Evolutionary conservation across 2,888 invertebrate genomes (phyloP).

Genomic region (Nycteola revayana): DNA sequence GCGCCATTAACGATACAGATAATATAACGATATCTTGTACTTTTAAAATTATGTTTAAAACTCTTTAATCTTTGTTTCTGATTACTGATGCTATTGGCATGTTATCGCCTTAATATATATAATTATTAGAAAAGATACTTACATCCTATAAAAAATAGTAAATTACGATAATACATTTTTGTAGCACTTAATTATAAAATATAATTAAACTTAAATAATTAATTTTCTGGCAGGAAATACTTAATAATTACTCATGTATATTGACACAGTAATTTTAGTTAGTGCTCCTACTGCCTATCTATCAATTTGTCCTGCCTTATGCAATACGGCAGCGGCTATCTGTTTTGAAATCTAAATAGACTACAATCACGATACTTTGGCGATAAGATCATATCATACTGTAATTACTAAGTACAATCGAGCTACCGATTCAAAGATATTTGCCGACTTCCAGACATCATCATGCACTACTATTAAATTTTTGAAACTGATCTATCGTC

Average conservation of each 20-base stretch:
- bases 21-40: constrained; percentile 4
- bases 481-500: too few relatives aligned
- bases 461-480: too few relatives aligned
- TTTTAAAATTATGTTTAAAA: not conserved
- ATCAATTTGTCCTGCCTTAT: constrained; percentile 26
- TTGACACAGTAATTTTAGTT: constrained; percentile 15
- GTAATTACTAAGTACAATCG: constrained; percentile 49
- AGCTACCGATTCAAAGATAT: constrained; percentile 43
- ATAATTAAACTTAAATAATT: too few relatives aligned
- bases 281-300: constrained; percentile 13
- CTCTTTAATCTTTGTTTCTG: too few relatives aligned
- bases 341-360: constrained; percentile 41
- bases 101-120: too few relatives aligned
- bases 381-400: constrained; percentile 43
- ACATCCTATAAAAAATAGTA: too few relatives aligned
- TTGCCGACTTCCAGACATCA: constrained; percentile 21
- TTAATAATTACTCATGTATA: not conserved
- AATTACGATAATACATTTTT: too few relatives aligned
- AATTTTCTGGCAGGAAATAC: too few relatives aligned
- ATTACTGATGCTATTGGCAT: too few relatives aligned
- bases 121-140: too few relatives aligned
- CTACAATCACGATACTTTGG: constrained; percentile 36
- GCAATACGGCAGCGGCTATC: constrained; percentile 31
- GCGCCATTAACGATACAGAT: constrained; percentile 24
- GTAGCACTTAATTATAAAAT: too few relatives aligned